These are phyloP conservation scores for Osmoderma eremita DNA, from an alignment of 2,888 invertebrate genomes.

Conservation along the genomic window DNA sequence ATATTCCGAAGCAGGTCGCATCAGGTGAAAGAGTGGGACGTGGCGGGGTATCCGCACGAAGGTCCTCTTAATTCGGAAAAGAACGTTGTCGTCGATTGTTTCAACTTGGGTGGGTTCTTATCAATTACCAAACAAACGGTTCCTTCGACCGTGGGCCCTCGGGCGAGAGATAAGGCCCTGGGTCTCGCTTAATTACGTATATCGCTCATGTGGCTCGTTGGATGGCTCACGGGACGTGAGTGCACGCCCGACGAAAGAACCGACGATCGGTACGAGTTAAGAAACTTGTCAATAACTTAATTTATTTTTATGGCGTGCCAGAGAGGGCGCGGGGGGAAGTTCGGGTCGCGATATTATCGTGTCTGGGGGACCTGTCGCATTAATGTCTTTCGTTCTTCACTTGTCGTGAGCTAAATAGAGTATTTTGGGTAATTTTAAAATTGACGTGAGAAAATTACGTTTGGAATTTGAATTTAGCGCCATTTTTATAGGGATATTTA, in stretches of 20 bases:
- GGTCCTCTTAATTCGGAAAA: conserved; percentile 33
- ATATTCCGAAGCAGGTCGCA: neutral
- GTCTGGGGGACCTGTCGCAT: no score
- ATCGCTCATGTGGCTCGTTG: conserved; percentile 31
- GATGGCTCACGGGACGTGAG: conserved; percentile 34
- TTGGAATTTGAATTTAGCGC: no score
- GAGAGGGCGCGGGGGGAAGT: no score
- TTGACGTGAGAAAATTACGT: no score
- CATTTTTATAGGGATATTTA: no score
- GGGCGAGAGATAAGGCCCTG: conserved; percentile 46
- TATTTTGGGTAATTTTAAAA: neutral
- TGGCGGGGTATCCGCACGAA: neutral
- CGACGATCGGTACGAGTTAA: conserved; percentile 47
- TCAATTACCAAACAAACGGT: conserved; percentile 52
- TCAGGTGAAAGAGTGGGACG: no score
- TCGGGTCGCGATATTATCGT: no score
- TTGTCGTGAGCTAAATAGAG: no score
- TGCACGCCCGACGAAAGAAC: conserved; percentile 41
- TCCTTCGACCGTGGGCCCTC: neutral
- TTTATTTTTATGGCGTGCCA: conserved; percentile 41
- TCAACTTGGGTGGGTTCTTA: conserved; percentile 53
- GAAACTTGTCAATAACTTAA: conserved; percentile 48
- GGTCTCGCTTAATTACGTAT: conserved; percentile 42
- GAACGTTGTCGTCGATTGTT: conserved; percentile 21
- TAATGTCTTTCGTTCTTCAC: no score